phyloP scores from a whole-genome alignment of 2,113 vertebrate species.

The Meleagris gallopavo region DNA sequence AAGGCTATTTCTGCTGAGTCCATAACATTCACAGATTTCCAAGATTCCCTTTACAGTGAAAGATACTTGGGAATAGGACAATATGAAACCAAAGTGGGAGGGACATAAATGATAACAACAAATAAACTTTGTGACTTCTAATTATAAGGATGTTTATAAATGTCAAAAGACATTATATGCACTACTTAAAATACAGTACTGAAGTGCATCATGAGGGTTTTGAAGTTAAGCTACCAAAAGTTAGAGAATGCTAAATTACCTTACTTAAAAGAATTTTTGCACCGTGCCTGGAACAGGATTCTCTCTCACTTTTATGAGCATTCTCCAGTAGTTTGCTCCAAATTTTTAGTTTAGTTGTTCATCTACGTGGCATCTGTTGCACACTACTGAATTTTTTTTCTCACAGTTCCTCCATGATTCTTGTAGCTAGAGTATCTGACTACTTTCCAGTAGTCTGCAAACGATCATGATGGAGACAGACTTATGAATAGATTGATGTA shows the following conservation, averaged over 20 bases:
- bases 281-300: not conserved
- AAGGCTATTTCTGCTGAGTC: conserved; percentile 22
- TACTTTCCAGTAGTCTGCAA: not conserved
- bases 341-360: not conserved
- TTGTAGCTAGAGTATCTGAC: not conserved
- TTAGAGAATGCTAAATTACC: not conserved
- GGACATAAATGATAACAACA: conserved; percentile 45
- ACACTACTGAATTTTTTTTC: not conserved
- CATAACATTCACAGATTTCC: conserved; percentile 41
- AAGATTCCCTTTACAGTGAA: conserved; percentile 28
- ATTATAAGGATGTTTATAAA: conserved; percentile 32
- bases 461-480: not conserved
- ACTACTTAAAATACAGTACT: not conserved
- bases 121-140: conserved; percentile 37
- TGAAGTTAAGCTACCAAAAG: not conserved
- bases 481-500: not conserved
- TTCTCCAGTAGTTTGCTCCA: not conserved
- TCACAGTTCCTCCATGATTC: not conserved
- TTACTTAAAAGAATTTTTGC: not conserved
- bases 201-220: not conserved
- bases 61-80: conserved; percentile 22
- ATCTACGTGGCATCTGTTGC: not conserved
- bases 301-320: not conserved
- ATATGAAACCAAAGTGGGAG: conserved; percentile 27
- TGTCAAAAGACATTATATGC: conserved; percentile 34